These are phyloP conservation scores for Dusona sp. DNA, from an alignment of 2,888 invertebrate genomes.

Conservation along the genomic window DNA sequence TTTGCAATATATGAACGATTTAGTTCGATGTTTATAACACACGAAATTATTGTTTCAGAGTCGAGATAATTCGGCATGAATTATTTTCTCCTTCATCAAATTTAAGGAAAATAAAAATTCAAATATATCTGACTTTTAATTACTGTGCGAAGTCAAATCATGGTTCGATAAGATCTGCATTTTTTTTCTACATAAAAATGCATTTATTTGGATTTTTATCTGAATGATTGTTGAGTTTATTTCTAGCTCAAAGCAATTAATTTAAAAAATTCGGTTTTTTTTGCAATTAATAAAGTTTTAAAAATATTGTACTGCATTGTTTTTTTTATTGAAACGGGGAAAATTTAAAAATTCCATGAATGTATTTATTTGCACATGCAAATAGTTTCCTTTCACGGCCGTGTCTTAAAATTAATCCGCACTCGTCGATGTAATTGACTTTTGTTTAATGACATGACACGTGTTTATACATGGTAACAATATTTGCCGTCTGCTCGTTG, in stretches of 20 bases:
- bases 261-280: neutral
- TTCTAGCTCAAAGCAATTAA: no score
- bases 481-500: neutral
- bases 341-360: neutral
- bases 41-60: neutral
- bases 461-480: neutral
- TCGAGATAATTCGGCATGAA: neutral
- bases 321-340: neutral
- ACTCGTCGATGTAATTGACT: neutral
- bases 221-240: no score
- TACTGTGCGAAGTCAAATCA: neutral
- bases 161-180: no score
- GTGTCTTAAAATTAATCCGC: neutral
- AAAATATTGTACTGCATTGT: neutral
- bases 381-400: neutral
- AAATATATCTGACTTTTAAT: neutral
- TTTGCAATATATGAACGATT: neutral
- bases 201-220: no score
- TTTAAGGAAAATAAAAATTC: neutral
- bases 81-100: neutral
- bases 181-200: no score
- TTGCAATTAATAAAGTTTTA: neutral
- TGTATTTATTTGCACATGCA: conserved; percentile 1
- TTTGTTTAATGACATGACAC: neutral
- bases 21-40: neutral